Percentiles rank a stretch among this genome's conserved stretches.
Evolutionary conservation across 2,888 invertebrate genomes (phyloP).

Genomic region (Tinea pellionella): DNA sequence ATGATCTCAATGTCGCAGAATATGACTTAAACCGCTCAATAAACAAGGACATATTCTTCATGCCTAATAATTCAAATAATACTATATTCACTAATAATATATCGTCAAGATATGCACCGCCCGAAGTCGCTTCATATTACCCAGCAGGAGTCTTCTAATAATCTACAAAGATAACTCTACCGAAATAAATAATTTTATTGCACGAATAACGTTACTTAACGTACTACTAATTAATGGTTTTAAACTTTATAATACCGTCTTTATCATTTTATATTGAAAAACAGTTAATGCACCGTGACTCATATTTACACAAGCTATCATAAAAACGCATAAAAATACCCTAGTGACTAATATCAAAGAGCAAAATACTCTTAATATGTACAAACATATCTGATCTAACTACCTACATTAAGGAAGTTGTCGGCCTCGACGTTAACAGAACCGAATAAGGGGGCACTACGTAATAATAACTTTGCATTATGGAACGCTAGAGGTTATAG

Average conservation of each 20-base stretch:
- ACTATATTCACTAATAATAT: not conserved
- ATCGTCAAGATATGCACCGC: not conserved
- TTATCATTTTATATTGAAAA: not conserved
- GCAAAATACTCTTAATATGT: constrained; percentile 11
- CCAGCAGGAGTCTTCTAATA: not conserved
- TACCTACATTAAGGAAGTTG: constrained; percentile 11
- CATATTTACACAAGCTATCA: not conserved
- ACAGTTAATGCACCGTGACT: not conserved
- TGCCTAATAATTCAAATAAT: not conserved
- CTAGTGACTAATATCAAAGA: constrained; percentile 7
- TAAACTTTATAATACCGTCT: too few relatives aligned
- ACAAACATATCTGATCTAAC: constrained; percentile 3
- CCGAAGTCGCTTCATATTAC: not conserved
- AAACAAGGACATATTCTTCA: not conserved
- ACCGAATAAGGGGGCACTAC: constrained; percentile 10
- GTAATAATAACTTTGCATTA: not conserved
- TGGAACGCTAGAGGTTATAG: not conserved
- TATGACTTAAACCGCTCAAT: not conserved
- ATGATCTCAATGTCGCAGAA: not conserved
- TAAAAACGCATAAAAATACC: constrained; percentile 2
- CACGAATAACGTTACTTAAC: too few relatives aligned
- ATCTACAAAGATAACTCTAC: not conserved
- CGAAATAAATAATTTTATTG: too few relatives aligned
- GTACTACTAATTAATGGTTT: too few relatives aligned
- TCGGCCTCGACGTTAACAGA: constrained; percentile 10